A percentile compares a stretch with the other conserved stretches of the same genome.
These are phyloP conservation scores for Xylophagus ater DNA, from an alignment of 2,888 invertebrate species.

Conservation along the genomic window DNA sequence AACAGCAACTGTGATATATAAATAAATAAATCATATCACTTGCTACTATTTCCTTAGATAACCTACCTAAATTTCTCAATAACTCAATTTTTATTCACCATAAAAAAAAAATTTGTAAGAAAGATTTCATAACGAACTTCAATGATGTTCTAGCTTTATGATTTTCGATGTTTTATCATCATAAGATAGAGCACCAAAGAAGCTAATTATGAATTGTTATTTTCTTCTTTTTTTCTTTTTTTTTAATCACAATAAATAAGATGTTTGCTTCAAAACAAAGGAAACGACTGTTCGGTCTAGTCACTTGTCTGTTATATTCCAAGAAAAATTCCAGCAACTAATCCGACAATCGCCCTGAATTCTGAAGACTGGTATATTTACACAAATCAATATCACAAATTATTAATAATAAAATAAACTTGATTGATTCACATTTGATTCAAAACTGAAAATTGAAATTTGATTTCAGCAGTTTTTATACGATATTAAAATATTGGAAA, in stretches of 20 bases:
- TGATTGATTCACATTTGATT: no score
- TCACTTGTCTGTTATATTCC: slow-evolving; percentile 17
- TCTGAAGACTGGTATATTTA: no score
- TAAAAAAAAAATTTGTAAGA: not conserved
- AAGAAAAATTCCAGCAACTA: slow-evolving; percentile 18
- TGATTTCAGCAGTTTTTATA: no score
- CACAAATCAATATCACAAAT: no score
- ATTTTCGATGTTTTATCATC: slow-evolving; percentile 26
- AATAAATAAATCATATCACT: slow-evolving; percentile 31
- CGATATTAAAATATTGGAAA: no score
- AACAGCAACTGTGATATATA: slow-evolving; percentile 40
- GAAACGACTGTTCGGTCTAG: slow-evolving; percentile 22
- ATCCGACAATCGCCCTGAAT: slow-evolving; percentile 18
- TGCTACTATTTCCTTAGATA: slow-evolving; percentile 41
- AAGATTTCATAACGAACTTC: slow-evolving; percentile 25
- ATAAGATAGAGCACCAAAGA: slow-evolving; percentile 37
- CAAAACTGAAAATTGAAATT: no score
- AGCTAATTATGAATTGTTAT: slow-evolving; percentile 27
- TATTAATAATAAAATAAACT: no score
- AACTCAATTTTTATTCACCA: not conserved
- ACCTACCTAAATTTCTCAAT: slow-evolving; percentile 23
- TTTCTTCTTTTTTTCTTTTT: no score
- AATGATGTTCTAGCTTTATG: slow-evolving; percentile 41
- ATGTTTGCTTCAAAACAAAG: slow-evolving; percentile 22
- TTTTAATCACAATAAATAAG: no score